phyloP scores from a whole-genome alignment of 2,797 vertebrate species.

The Numenius phaeopus region DNA sequence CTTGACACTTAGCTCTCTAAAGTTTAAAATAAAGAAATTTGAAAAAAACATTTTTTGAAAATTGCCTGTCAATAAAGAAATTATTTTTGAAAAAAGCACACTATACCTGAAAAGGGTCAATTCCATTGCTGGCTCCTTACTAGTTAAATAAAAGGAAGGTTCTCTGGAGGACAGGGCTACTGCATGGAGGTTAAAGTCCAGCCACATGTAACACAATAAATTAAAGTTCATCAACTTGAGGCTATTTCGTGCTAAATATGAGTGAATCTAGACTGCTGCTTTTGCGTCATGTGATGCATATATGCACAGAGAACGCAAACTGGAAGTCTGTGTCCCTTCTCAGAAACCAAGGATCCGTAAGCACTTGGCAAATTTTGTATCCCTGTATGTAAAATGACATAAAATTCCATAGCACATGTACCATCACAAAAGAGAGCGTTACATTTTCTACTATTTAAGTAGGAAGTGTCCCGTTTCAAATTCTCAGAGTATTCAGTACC shows the following conservation, averaged over 20 bases:
- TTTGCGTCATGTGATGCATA: not conserved
- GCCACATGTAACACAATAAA: not conserved
- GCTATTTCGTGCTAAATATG: not conserved
- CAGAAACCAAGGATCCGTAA: not conserved
- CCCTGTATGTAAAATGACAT: not conserved
- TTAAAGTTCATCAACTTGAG: not conserved
- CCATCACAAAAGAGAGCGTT: no score
- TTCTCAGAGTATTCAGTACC: not conserved
- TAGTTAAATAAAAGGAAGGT: not conserved
- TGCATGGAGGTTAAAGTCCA: not conserved
- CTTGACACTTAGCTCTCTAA: not conserved
- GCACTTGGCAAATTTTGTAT: not conserved
- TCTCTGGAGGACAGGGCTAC: not conserved
- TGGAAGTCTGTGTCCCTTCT: not conserved
- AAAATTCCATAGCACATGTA: not conserved
- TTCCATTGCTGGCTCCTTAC: not conserved
- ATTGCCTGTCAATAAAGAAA: not conserved
- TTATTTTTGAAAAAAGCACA: not conserved
- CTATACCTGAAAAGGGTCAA: not conserved
- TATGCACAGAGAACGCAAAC: not conserved
- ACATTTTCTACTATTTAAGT: not conserved
- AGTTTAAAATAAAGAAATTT: not conserved
- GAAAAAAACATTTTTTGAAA: not conserved
- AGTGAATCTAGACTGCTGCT: not conserved
- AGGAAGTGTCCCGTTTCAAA: not conserved